These are phyloP conservation scores for Bursaphelenchus mucronatus DNA, from an alignment of 1,140 invertebrate species.

Conservation along the genomic window DNA sequence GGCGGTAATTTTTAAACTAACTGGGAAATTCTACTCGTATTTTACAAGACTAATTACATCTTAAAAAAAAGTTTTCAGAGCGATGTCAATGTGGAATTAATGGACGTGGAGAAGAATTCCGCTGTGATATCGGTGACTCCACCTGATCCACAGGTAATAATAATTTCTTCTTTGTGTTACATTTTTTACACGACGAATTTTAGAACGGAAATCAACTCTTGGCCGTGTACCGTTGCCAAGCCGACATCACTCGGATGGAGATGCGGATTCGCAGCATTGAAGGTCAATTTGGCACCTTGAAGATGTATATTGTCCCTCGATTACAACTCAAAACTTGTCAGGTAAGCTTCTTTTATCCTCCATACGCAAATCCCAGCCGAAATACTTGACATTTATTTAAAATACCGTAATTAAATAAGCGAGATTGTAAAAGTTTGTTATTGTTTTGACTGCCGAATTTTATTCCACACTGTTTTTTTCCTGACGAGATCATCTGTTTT, in stretches of 20 bases:
- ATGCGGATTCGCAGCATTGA: slow-evolving; percentile 74
- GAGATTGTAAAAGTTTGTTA: background rate
- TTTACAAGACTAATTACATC: background rate
- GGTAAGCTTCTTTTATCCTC: slow-evolving; percentile 51
- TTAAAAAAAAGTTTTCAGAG: slow-evolving; percentile 64
- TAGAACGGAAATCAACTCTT: slow-evolving; percentile 70
- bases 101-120: slow-evolving; percentile 80
- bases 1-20: background rate
- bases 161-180: slow-evolving; percentile 9
- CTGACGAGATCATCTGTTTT: background rate
- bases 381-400: no score
- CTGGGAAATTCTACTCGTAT: no score
- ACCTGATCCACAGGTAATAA: slow-evolving; percentile 63
- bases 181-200: slow-evolving; percentile 19
- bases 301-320: slow-evolving; percentile 75
- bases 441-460: no score
- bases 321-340: slow-evolving; percentile 75
- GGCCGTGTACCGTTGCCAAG: slow-evolving; percentile 78
- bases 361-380: no score
- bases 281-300: slow-evolving; percentile 73
- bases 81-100: slow-evolving; percentile 73
- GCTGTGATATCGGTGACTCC: slow-evolving; percentile 77
- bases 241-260: slow-evolving; percentile 78
- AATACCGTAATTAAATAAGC: no score
- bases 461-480: no score